Percentiles rank a stretch among this genome's conserved stretches.
Evolutionary conservation across 2,797 vertebrate genomes (phyloP).

Genomic region (Dermochelys coriacea): DNA sequence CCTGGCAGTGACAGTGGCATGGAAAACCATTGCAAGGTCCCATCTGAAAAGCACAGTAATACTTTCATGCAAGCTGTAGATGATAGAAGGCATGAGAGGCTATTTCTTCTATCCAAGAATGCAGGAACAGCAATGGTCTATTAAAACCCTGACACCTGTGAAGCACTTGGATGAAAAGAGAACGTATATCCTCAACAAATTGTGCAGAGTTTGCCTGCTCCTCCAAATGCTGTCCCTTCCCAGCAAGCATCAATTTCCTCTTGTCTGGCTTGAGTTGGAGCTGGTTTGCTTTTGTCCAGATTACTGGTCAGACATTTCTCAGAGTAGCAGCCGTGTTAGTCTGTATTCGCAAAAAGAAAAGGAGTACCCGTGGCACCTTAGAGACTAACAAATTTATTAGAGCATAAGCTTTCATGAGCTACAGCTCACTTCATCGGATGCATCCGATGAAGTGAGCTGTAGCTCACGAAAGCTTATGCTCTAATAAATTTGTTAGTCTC

Average conservation of each 20-base stretch:
- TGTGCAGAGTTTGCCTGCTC: neutral
- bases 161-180: neutral
- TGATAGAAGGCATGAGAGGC: neutral
- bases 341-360: too few relatives aligned
- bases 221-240: neutral
- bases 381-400: too few relatives aligned
- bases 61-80: neutral
- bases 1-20: neutral
- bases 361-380: too few relatives aligned
- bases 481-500: too few relatives aligned
- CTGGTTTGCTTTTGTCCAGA: neutral
- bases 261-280: neutral
- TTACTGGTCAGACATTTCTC: neutral
- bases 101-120: too few relatives aligned
- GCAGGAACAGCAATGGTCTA: neutral
- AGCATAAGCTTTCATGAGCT: too few relatives aligned
- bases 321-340: too few relatives aligned
- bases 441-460: too few relatives aligned
- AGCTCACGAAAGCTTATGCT: too few relatives aligned
- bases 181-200: neutral
- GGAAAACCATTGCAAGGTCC: neutral
- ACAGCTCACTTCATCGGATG: too few relatives aligned
- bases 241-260: constrained; percentile 1
- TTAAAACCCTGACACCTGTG: neutral
- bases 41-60: neutral